Evolutionary conservation across 2,113 vertebrate species (phyloP).

Genomic region (Nipponia nippon): DNA sequence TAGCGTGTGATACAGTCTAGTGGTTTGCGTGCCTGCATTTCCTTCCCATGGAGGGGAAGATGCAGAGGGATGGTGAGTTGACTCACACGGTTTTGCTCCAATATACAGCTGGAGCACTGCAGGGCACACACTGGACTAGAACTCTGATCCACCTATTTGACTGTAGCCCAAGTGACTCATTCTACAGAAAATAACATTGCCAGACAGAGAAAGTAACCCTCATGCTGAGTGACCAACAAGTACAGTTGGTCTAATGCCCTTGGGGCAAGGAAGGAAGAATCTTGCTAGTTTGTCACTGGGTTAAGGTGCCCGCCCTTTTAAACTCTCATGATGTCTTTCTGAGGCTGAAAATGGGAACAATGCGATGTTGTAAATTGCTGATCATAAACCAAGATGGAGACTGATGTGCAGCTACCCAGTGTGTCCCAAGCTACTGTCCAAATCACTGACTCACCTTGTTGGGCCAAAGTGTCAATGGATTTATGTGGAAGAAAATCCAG

Average conservation of each 20-base stretch:
- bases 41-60: rapidly evolving
- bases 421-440: not conserved
- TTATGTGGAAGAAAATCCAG: not conserved
- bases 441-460: not conserved
- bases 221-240: not conserved
- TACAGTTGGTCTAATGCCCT: not conserved
- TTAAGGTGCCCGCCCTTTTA: not conserved
- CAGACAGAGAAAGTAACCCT: not conserved
- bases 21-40: not conserved
- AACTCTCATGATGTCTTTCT: rapidly evolving
- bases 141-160: not conserved
- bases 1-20: rapidly evolving
- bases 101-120: not conserved
- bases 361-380: not conserved
- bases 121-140: not conserved
- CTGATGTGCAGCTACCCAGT: not conserved
- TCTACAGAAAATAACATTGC: not conserved
- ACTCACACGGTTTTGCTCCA: not conserved
- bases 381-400: not conserved
- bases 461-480: not conserved
- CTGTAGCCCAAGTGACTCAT: not conserved
- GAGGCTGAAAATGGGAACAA: not conserved
- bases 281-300: not conserved
- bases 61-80: not conserved
- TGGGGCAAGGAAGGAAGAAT: not conserved